phyloP scores from a whole-genome alignment of 2,113 vertebrate genomes.

The Neogobius melanostomus region DNA sequence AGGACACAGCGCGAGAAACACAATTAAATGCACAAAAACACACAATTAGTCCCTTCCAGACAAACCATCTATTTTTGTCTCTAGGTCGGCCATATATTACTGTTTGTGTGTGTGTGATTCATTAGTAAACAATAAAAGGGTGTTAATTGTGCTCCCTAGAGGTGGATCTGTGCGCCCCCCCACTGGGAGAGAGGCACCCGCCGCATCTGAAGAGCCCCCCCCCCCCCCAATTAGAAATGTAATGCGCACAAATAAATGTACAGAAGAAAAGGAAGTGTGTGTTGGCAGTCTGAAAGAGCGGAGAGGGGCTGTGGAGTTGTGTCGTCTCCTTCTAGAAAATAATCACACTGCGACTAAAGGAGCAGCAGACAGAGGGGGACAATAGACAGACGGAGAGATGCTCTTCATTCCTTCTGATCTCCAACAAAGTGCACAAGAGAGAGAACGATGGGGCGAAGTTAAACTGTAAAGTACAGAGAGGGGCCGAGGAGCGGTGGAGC shows the following conservation, averaged over 20 bases:
- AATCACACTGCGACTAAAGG: conserved; percentile 26
- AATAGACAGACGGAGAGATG: conserved; percentile 13
- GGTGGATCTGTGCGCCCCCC: conserved; percentile 49
- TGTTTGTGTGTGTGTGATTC: conserved; percentile 60
- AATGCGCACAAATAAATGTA: conserved; percentile 56
- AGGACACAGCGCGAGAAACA: conserved; percentile 12
- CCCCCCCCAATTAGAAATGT: conserved; percentile 51
- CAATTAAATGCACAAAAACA: conserved; percentile 9
- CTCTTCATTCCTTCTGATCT: conserved; percentile 30
- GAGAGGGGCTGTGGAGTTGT: conserved; percentile 16
- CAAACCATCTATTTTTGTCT: conserved; percentile 32
- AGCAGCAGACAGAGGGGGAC: conserved; percentile 16
- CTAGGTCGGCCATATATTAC: conserved; percentile 28
- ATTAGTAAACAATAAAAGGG: conserved; percentile 71
- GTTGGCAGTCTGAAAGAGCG: conserved; percentile 4
- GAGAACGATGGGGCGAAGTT: background rate
- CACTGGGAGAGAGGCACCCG: conserved; percentile 50
- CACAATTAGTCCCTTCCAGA: conserved; percentile 15
- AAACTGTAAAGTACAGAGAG: background rate
- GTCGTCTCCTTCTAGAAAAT: conserved; percentile 18
- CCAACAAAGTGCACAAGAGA: background rate
- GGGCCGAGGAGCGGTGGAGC: background rate
- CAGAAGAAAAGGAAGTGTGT: conserved; percentile 20
- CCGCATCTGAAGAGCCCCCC: conserved; percentile 57
- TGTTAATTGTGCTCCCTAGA: conserved; percentile 68